Evolutionary conservation across 1,140 invertebrate genomes (phyloP).

Genomic region (Marisa cornuarietis): DNA sequence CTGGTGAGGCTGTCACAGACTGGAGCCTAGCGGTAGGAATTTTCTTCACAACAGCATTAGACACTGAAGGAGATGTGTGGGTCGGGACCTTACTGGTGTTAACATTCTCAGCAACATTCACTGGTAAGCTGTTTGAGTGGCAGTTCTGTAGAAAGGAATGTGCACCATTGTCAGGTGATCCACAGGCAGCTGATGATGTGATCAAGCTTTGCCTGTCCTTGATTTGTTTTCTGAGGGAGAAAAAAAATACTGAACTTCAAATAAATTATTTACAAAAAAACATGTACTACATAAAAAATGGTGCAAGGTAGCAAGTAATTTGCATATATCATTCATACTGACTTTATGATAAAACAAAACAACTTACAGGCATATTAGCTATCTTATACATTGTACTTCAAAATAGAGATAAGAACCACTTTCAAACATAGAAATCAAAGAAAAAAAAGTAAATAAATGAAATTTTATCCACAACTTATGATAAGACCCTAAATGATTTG

Average conservation of each 20-base stretch:
- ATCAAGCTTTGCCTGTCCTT: conserved; percentile 25
- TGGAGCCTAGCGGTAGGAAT: not conserved
- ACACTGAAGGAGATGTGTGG: not conserved
- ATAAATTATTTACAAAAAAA: conserved; percentile 5
- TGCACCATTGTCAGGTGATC: not conserved
- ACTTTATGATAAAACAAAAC: not conserved
- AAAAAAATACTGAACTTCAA: not conserved
- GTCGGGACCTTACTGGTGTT: not conserved
- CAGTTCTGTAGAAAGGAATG: not conserved
- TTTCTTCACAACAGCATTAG: conserved; percentile 31
- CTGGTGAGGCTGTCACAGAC: conserved; percentile 36
- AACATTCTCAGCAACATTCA: not conserved
- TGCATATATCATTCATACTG: no score
- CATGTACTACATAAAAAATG: not conserved
- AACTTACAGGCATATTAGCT: not conserved
- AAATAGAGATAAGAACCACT: not conserved
- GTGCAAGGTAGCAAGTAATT: no score
- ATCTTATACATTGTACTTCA: not conserved
- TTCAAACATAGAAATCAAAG: not conserved
- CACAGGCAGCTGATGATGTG: not conserved
- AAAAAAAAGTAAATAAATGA: not conserved
- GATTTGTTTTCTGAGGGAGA: conserved; percentile 32
- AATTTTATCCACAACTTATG: no score
- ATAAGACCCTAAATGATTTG: no score
- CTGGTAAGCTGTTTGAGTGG: not conserved